Evolutionary conservation across 2,888 invertebrate species (phyloP), one percentile per base, ranked within the genome.

Genomic region (Drosophila subquinaria): DNA sequence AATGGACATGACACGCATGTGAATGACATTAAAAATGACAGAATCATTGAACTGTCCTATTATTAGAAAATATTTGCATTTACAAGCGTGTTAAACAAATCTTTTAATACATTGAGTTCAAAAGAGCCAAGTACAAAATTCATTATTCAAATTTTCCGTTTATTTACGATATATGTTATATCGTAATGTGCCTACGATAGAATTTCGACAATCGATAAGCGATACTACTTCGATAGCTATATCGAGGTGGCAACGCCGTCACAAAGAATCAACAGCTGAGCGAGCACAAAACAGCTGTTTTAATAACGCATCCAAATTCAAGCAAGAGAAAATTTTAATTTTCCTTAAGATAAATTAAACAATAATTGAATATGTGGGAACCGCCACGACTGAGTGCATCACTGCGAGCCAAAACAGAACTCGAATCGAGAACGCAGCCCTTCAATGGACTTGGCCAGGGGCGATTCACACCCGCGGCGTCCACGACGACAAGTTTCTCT

Each of bases 311-410:
- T 0, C 27, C n/a, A 27, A 45, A 15, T 59, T 71, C 48, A 17
- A 43, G 35, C 40, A 47, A 59, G 4, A 50, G 17, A 47, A 57
- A 57, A 52, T 53, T 63, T 5, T 13, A 17, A 35, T 38, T 38
- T 45, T 40, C 33, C 40, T 11, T 47, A n/a, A 51, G n/a, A 47
- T 59, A 69, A 67, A 66, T n/a, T 10, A 20, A 40, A 47, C 11
- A 57, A 51, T 33, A 53, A 50, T 51, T 48, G 27, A 74, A 6
- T 36, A 88, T 91, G 89, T 89, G 84, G 76, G 90, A 90, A 27
- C 85, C 90, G 67, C 96, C 96, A 69, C 94, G 95, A 56, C 94
- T 96, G 55, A 95, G 95, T 10, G 94, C 95, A 78, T 94, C 95
- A 17, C 91, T 96, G 1, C 93, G 96, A 69, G 95, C 94, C 13